Percentiles rank a stretch among this genome's conserved stretches.
Conservation (phyloP, 1,140 invertebrate genomes). For the Drosophila parabipectinata region DNA sequence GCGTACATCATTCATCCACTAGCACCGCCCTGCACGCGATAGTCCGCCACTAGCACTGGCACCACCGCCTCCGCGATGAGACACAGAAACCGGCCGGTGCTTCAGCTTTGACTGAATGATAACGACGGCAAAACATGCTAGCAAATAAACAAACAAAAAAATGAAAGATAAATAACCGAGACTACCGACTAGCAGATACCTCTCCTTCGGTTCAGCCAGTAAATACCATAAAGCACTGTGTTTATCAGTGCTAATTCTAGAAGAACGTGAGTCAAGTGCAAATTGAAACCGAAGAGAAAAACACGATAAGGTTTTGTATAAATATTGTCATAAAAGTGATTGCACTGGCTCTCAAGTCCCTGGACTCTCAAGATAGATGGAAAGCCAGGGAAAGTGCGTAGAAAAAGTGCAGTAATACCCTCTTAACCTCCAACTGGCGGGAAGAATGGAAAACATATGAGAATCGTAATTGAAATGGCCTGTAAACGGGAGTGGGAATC, state of each 20-base stretch:
- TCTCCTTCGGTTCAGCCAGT: background rate
- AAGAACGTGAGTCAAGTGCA: background rate
- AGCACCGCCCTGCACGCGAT: slow-evolving; percentile 32
- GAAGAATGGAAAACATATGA: slow-evolving; percentile 32
- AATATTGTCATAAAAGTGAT: background rate
- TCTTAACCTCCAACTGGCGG: background rate
- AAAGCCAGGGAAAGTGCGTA: background rate
- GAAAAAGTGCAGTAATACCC: background rate
- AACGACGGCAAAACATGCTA: slow-evolving; percentile 69
- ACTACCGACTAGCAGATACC: slow-evolving; percentile 18
- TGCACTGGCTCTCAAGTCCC: background rate
- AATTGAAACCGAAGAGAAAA: background rate
- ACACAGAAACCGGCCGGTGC: slow-evolving; percentile 62
- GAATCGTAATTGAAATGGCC: slow-evolving; percentile 28
- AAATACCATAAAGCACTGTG: background rate
- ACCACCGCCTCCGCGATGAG: too few relatives aligned
- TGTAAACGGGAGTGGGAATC: slow-evolving; percentile 21
- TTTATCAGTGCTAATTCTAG: background rate
- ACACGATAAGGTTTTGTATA: background rate
- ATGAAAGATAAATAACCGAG: slow-evolving; percentile 3
- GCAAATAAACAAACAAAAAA: slow-evolving; percentile 57
- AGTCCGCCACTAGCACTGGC: background rate
- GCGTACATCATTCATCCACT: too few relatives aligned
- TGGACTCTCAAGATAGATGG: too few relatives aligned
- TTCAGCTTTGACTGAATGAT: slow-evolving; percentile 59